A percentile compares a stretch with the other conserved stretches of the same genome.
phyloP scores from a whole-genome alignment of 2,113 vertebrate genomes.

The Tautogolabrus adspersus region DNA sequence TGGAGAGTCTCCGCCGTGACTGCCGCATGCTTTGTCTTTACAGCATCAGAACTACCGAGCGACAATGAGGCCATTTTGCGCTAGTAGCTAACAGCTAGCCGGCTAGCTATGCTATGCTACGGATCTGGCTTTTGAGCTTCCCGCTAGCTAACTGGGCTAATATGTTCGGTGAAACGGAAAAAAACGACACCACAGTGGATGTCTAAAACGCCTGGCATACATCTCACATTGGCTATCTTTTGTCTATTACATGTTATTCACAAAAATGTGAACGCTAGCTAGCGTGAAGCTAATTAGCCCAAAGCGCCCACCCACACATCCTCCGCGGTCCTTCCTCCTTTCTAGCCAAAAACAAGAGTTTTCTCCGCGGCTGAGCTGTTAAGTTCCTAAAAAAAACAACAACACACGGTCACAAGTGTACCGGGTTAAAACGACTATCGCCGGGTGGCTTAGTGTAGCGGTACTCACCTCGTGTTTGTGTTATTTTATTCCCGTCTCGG shows the following conservation, averaged over 20 bases:
- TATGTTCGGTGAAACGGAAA: background rate
- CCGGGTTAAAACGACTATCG: background rate
- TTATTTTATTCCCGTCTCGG: slow-evolving; percentile 78
- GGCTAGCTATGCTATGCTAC: slow-evolving; percentile 49
- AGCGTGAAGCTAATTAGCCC: slow-evolving; percentile 53
- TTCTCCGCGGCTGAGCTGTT: slow-evolving; percentile 48
- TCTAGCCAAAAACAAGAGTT: slow-evolving; percentile 73
- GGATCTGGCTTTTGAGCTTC: slow-evolving; percentile 7
- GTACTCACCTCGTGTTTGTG: slow-evolving; percentile 75
- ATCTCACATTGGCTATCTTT: background rate
- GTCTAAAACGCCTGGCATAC: background rate
- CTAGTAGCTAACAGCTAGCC: slow-evolving; percentile 73
- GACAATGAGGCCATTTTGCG: slow-evolving; percentile 81
- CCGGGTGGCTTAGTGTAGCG: background rate
- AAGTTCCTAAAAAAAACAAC: slow-evolving; percentile 50
- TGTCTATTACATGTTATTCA: background rate
- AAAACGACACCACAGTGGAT: background rate
- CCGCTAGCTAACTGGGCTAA: slow-evolving; percentile 34
- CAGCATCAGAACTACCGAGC: slow-evolving; percentile 61
- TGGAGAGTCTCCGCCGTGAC: background rate
- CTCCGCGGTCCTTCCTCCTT: slow-evolving; percentile 73
- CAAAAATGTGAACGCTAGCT: slow-evolving; percentile 4
- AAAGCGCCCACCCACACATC: slow-evolving; percentile 66
- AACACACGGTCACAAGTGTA: background rate
- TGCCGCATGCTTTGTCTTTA: slow-evolving; percentile 81